Conservation (phyloP, 2,113 vertebrate genomes). For the Mustelus asterias region DNA sequence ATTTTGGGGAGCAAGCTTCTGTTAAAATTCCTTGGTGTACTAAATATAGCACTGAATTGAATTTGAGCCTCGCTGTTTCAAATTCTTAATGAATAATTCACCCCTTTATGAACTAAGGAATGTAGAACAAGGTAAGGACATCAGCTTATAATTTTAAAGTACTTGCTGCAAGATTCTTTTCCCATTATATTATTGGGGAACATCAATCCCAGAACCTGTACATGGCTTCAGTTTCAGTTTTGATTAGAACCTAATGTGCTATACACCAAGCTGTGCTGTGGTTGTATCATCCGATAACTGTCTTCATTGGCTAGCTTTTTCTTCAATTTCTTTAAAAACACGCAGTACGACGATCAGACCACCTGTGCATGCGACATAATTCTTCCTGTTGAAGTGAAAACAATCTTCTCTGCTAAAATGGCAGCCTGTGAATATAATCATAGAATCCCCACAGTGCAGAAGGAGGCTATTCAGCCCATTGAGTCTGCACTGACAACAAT, state of each 20-base stretch:
- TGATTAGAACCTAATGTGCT: too few species aligned
- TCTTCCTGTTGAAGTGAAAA: neutral
- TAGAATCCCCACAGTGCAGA: too few species aligned
- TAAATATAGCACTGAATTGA: neutral
- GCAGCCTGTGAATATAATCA: neutral
- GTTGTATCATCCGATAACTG: neutral
- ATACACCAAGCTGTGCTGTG: too few species aligned
- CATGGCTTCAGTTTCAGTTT: neutral
- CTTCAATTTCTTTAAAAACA: neutral
- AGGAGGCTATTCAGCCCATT: too few species aligned
- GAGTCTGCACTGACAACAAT: too few species aligned
- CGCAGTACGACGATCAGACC: neutral
- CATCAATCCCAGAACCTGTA: neutral
- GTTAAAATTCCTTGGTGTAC: constrained; percentile 14
- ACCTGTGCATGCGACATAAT: too few species aligned
- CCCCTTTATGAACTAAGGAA: neutral
- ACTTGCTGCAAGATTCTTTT: neutral
- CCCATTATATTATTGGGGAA: neutral
- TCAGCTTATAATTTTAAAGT: neutral
- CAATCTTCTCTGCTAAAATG: neutral
- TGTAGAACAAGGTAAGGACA: neutral
- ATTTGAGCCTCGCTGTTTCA: neutral
- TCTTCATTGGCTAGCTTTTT: neutral
- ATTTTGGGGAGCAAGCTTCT: neutral
- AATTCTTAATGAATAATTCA: constrained; percentile 25